Base-by-base conservation (phyloP, 2,113 vertebrate species). In the Ictidomys tridecemlineatus region DNA sequence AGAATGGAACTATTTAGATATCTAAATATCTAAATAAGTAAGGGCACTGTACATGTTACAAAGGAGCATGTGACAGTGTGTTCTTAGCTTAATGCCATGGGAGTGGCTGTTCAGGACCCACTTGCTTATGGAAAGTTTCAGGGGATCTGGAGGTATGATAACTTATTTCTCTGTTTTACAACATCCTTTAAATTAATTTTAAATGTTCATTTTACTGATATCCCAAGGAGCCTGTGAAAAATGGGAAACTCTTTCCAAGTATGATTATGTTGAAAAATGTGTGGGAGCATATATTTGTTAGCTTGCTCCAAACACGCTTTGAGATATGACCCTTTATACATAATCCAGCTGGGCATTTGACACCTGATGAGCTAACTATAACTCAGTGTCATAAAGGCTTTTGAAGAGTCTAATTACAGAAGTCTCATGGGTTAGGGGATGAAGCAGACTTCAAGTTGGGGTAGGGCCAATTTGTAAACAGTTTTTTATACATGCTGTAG, bases 111-210 rank as follows among this genome's bases (percentile, higher is more conserved):
- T 10, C 30, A 53, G 24, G 56, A n/a, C 12, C 69, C 30, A 74
- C 30, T 63, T 83, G 58, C 56, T 89, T 58, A 26, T 14, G 13
- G 10, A 88, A 45, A 84, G 45, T 56, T 70, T 79, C 34, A 42
- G 53, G 77, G 26, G 16, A 70, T 0, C 37, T 34, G 53, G 10
- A 58, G 37, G 26, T 26, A 67, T 13, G 26, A 10, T 73, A 67
- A 10, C 13, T 53, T 65, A 42, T 30, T 93, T 83, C 63, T 87
- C 16, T 79, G 45, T 95, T 91, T 65, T 39, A 61, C 26, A 85
- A 51, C 51, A 79, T 58, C 11, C 53, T 95, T 85, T 67, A 94
- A 93, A 24, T 95, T 93, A 73, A 85, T 45, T 92, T 67, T 63
- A 90, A 93, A 83, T 79, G 12, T 37, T 89, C 69, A 8, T 85